Conservation (phyloP, 2,888 invertebrate genomes). For the Polyommatus icarus region DNA sequence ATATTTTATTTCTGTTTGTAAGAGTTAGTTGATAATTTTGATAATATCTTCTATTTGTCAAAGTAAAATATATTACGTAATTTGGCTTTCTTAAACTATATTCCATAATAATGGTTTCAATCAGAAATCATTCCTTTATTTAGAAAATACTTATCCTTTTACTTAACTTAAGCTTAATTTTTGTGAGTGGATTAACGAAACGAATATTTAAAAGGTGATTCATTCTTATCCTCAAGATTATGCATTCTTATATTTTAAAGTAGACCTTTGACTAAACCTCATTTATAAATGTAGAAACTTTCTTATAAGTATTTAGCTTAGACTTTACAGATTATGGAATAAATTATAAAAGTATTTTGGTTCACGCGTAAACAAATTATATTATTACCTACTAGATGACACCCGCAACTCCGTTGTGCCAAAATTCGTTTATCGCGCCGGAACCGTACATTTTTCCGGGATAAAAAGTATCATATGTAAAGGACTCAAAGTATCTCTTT, state of each 20-base stretch:
- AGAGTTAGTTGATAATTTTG: too few relatives aligned
- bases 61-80: too few relatives aligned
- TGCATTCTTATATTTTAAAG: background rate
- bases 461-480: too few relatives aligned
- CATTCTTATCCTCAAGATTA: background rate
- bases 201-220: background rate
- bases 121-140: background rate
- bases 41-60: too few relatives aligned
- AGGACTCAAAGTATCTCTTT: too few relatives aligned
- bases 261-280: background rate
- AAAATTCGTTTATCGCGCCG: too few relatives aligned
- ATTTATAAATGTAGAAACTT: background rate
- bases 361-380: too few relatives aligned
- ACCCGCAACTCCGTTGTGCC: too few relatives aligned
- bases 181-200: background rate
- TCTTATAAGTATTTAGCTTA: background rate
- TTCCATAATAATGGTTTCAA: background rate
- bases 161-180: background rate
- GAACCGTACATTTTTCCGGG: too few relatives aligned
- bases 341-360: too few relatives aligned
- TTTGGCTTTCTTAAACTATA: background rate
- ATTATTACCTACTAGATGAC: too few relatives aligned
- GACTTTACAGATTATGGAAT: background rate
- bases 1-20: too few relatives aligned
- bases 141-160: background rate